These are phyloP conservation scores for Coccyzus lansbergi DNA, from an alignment of 2,797 vertebrate species.

Conservation along the genomic window DNA sequence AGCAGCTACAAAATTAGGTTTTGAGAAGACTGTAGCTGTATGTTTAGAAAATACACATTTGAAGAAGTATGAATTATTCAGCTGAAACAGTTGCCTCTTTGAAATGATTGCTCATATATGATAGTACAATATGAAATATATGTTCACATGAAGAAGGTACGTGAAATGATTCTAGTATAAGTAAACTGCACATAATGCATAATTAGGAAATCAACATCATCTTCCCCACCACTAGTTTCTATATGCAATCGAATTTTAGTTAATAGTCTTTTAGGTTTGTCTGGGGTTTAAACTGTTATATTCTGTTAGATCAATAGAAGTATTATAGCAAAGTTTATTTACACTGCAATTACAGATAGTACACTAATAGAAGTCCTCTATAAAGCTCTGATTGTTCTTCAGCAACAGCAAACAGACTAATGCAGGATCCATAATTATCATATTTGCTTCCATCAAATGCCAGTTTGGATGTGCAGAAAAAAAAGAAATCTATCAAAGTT, in stretches of 20 bases:
- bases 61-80: neutral
- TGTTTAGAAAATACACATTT: neutral
- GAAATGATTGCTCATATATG: neutral
- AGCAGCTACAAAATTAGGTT: neutral
- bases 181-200: neutral
- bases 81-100: neutral
- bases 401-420: neutral
- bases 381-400: neutral
- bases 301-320: constrained; percentile 18
- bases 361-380: neutral
- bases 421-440: neutral
- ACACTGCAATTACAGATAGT: neutral
- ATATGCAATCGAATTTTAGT: neutral
- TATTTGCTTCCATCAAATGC: constrained; percentile 7
- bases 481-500: neutral
- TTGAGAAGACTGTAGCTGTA: neutral
- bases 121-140: neutral
- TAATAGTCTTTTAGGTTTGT: neutral
- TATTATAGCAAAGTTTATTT: constrained; percentile 1
- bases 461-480: neutral
- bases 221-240: neutral
- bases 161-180: neutral
- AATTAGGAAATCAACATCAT: neutral
- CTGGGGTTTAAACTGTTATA: neutral
- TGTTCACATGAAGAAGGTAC: neutral